Evolutionary conservation across 2,797 vertebrate species (phyloP), one percentile per base, ranked within the genome.

Genomic region (Pteronotus mesoamericanus): DNA sequence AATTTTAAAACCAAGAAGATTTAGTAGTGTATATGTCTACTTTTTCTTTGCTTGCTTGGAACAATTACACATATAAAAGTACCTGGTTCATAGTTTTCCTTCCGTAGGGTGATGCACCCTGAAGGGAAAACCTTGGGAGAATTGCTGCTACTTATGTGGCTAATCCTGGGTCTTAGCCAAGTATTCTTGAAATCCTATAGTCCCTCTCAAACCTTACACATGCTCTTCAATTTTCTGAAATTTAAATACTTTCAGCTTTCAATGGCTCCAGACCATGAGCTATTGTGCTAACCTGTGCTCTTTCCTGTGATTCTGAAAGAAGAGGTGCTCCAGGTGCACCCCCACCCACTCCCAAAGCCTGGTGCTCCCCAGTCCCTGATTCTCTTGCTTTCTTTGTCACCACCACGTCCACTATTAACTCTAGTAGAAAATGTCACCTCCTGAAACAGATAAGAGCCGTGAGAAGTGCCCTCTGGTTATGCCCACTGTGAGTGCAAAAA

Each of bases 31-130:
- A 48, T 32, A 59, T 72, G 34, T 68, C 44, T 16, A 34, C n/a
- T 66, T 72, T 91, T 91, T 80, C 53, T 87, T 89, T 64, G 53
- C 66, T 87, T 94, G 44, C 48, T 86, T 87, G 16, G 80, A 87
- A 53, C 66, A 11, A 91, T 46, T 68, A 15, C 18, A 72, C 71
- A 68, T 51, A 64, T 78, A 9, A 32, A 79, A 77, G 61, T 39
- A 29, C 21, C 21, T 44, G 8, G 12, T 14, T 64, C 11, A 9
- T 85, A 55, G 32, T 78, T 88, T 75, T 71, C 86, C 74, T 82
- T 80, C 59, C 24, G 0, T 39, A 59, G 44, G n/a, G 37, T 44
- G 18, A 74, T 64, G 46, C 37, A 46, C 59, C 48, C 86, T n/a
- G 18, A 83, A 89, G 21, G 51, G 19, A 59, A 93, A 89, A 55